Base-by-base conservation (phyloP, 2,888 invertebrate species). In the Hydropsyche betteni region DNA sequence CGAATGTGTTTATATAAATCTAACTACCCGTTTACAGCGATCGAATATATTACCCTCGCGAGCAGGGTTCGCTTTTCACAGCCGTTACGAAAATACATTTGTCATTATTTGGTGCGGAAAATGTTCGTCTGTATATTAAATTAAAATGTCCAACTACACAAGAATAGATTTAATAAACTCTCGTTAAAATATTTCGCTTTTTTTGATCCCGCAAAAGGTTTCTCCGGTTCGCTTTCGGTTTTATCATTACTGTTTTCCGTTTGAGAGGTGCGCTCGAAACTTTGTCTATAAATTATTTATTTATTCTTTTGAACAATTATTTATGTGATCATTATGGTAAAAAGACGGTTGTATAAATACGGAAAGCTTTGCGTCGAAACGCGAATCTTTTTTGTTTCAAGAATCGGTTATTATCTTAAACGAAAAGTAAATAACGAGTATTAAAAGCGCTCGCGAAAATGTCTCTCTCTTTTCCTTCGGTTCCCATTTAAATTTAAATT, bases 101-200 rank as follows among this genome's bases (percentile, higher is more conserved):
- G 36, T 64, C 64, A 64, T 64, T 64, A 64, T 64, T 64, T 64
- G 64, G 64, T n/a, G 64, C 36, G 64, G 64, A 64, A 64, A 64
- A 64, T 34, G 36, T 33, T 64, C 16, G 16, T n/a, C 34, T 64
- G n/a, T 34, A 8, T 36, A 64, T 64, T 64, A 36, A 64, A 64
- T 64, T 64, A 36, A 64, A 64, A 34, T 64, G 34, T 34, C n/a
- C 36, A n/a, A 64, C 36, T 64, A n/a, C 34, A 36, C 24, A 10
- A 44, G 44, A 10, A 36, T n/a, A 4, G 36, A 36, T 34, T 34
- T 12, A 34, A 64, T 64, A 64, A 64, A 64, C 4, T 34, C 34
- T 8, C 36, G 64, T 34, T 64, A 64, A 33, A 16, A 10, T 16
- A 61, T 61, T 36, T 64, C 14, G 64, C 12, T 5, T 34, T n/a